These are phyloP conservation scores for Holothuria glaberrima DNA, from an alignment of 35 echinoderm and acorn worm species.

Conservation along the genomic window DNA sequence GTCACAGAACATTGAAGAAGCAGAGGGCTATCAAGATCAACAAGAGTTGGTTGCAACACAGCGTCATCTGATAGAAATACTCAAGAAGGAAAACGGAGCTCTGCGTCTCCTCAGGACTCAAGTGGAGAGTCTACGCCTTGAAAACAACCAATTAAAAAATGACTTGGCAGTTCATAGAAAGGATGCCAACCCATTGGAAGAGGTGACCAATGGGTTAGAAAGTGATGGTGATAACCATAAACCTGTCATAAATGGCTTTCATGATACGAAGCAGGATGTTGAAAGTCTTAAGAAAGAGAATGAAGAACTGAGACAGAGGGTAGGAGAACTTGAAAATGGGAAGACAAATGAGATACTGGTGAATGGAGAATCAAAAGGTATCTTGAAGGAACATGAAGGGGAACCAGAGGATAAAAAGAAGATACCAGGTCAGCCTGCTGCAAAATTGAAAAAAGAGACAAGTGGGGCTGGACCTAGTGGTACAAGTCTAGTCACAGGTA, in stretches of 20 bases:
- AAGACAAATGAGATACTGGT: not conserved
- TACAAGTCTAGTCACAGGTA: conserved; percentile 82
- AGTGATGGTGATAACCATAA: conserved; percentile 6
- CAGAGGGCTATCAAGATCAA: conserved; percentile 45
- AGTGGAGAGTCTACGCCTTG: conserved; percentile 66
- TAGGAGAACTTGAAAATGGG: conserved; percentile 34
- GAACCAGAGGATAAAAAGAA: not conserved
- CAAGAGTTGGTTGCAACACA: conserved; percentile 65
- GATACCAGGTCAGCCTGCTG: not conserved
- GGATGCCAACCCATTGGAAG: not conserved
- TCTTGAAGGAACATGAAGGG: not conserved
- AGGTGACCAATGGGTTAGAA: not conserved
- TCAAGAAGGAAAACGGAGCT: conserved; percentile 74
- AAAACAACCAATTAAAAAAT: conserved; percentile 74
- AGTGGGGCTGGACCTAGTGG: conserved; percentile 67
- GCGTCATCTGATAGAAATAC: conserved; percentile 76
- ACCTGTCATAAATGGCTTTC: not conserved
- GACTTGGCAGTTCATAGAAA: conserved; percentile 33
- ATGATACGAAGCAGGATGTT: conserved; percentile 17
- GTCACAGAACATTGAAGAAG: conserved; percentile 65
- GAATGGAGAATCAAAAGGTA: not conserved
- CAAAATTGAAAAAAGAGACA: conserved; percentile 39
- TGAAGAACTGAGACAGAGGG: conserved; percentile 56
- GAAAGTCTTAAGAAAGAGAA: conserved; percentile 58
- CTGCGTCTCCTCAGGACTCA: conserved; percentile 73